A percentile compares a stretch with the other conserved stretches of the same genome.
Evolutionary conservation across 2,888 invertebrate species (phyloP).

Genomic region (Spicauda simplicius): DNA sequence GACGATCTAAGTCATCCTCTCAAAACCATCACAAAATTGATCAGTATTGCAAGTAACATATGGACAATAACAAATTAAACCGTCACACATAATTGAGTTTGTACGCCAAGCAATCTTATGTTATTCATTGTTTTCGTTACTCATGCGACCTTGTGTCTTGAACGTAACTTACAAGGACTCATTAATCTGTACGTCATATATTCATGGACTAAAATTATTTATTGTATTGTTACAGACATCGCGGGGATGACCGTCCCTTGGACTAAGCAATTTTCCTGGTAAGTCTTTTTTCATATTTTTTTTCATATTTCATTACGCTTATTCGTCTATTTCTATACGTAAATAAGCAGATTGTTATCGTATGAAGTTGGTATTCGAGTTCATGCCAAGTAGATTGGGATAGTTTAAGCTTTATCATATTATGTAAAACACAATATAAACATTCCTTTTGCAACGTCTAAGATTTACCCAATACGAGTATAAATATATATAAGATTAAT

Average conservation of each 20-base stretch:
- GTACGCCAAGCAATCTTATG: neutral
- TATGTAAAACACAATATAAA: neutral
- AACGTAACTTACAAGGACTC: neutral
- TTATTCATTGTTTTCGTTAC: neutral
- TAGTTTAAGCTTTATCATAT: neutral
- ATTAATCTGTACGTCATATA: neutral
- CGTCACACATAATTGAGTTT: neutral
- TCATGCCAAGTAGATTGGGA: slow-evolving; percentile 1
- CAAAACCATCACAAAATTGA: too few species aligned
- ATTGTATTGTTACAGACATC: slow-evolving; percentile 63
- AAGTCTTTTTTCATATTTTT: slow-evolving; percentile 49
- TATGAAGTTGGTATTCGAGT: neutral
- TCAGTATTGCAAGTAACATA: too few species aligned
- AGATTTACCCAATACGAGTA: too few species aligned
- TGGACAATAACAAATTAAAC: too few species aligned
- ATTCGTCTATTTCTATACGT: slow-evolving; percentile 17
- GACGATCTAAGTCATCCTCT: too few species aligned
- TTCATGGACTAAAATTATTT: neutral
- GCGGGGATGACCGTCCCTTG: slow-evolving; percentile 63
- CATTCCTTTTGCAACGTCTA: too few species aligned
- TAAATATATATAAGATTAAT: too few species aligned
- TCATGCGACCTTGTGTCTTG: neutral
- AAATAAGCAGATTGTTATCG: neutral
- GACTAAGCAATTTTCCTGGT: slow-evolving; percentile 62
- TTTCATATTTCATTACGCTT: slow-evolving; percentile 4